phyloP scores from a whole-genome alignment of 2,113 vertebrate genomes.

The Pterocles burchelli region DNA sequence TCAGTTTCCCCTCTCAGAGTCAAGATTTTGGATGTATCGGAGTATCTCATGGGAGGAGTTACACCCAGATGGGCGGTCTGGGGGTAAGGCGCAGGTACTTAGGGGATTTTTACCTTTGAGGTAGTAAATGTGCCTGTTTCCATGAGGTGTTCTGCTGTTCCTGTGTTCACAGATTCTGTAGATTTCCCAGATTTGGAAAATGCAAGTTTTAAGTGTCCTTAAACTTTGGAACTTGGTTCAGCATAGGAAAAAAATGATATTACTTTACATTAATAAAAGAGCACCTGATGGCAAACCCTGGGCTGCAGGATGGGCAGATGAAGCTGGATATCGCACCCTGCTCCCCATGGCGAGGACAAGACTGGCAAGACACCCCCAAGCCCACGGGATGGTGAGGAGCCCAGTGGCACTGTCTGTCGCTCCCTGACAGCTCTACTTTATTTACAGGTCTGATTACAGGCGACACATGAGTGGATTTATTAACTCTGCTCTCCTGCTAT shows the following conservation, averaged over 20 bases:
- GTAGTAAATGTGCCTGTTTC: not conserved
- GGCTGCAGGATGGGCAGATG: not conserved
- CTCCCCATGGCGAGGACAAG: not conserved
- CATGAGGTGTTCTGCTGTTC: not conserved
- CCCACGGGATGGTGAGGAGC: not conserved
- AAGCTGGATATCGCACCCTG: not conserved
- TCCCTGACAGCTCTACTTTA: constrained; percentile 34
- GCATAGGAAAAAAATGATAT: not conserved
- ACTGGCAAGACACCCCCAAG: not conserved
- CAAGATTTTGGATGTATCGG: rapidly evolving
- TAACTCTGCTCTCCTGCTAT: constrained; percentile 39
- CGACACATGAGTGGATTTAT: constrained; percentile 57
- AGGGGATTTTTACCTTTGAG: not conserved
- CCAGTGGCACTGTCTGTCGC: not conserved
- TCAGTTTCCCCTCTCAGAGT: not conserved
- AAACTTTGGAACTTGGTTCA: not conserved
- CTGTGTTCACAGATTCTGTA: rapidly evolving
- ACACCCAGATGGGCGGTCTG: not conserved
- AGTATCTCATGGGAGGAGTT: not conserved
- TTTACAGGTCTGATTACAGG: constrained; percentile 45
- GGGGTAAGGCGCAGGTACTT: not conserved
- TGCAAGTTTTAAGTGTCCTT: not conserved
- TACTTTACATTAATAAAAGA: not conserved
- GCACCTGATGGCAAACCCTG: not conserved
- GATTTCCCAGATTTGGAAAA: not conserved